Base-by-base conservation (phyloP, 2,888 invertebrate genomes). In the Apomyelois bistriatella region DNA sequence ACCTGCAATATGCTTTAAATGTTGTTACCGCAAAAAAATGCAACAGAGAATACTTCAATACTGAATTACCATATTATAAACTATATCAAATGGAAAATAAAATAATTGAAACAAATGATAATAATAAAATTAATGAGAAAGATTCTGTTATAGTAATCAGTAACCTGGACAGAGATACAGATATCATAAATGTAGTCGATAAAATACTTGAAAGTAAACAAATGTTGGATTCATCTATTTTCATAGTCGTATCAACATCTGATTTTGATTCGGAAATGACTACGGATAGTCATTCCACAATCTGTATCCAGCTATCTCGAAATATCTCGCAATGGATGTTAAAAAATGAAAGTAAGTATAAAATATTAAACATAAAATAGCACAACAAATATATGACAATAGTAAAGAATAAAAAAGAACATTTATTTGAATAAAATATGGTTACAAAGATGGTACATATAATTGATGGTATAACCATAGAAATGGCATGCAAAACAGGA, bases 161-260 rank as follows among this genome's bases (percentile, higher is more conserved):
- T 35, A 58, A 74, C 52, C 54, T 68, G 1, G 53, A 58, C 9
- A 66, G 53, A 53, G 56, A 72, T 7, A 53, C 56, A 9, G 65
- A 68, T 16, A 61, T 73, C 16, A 52, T 53, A 16, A 56, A 57
- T 6, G 62, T 77, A 48, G 58, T 77, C 1, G 61, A 70, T 37
- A 56, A 70, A 54, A 58, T 76, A 8, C 36, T 75, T 1, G 47
- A 60, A 9, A 62, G 59, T 2, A 64, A 65, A 1, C 54, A 63
- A 12, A 46, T 72, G 13, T 52, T 53, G 3, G 59, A 63, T 35
- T 79, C 81, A 0, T 77, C 79, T 4, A 61, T 79, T 22, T 71
- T 72, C 47, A 54, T 82, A 9, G 61, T 79, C 0, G 63, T 82
- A 8, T 65, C 77, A 3, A 66, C 68, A 4, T 64, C 71, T 1